phyloP scores from a whole-genome alignment of 2,797 vertebrate species.

The Esox masquinongy region DNA sequence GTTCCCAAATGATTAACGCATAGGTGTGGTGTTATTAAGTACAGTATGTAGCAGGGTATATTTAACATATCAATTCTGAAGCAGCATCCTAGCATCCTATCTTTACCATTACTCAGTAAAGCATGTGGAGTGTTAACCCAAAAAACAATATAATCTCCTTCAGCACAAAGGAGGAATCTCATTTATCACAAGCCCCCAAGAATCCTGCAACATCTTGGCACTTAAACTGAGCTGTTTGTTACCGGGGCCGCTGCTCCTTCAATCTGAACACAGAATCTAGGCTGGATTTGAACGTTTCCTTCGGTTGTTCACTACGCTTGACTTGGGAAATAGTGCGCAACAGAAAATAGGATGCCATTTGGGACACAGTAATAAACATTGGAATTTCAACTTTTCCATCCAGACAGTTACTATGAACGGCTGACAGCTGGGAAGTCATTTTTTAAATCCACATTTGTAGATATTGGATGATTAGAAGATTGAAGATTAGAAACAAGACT shows the following conservation, averaged over 20 bases:
- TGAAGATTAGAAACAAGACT: background rate
- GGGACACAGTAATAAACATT: background rate
- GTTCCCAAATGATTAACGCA: background rate
- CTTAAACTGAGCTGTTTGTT: conserved; percentile 28
- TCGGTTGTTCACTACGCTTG: background rate
- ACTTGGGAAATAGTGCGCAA: background rate
- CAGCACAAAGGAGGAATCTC: conserved; percentile 62
- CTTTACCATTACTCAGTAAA: conserved; percentile 19
- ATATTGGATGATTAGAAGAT: background rate
- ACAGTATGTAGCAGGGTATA: background rate
- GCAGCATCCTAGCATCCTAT: background rate
- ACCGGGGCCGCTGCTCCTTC: conserved; percentile 17
- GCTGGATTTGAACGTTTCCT: conserved; percentile 6
- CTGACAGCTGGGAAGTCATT: background rate
- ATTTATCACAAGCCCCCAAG: conserved; percentile 68
- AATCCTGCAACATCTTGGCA: conserved; percentile 31
- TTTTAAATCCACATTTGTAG: background rate
- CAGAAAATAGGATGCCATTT: background rate
- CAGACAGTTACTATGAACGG: conserved; percentile 6
- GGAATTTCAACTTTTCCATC: conserved; percentile 2
- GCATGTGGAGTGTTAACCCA: conserved; percentile 57
- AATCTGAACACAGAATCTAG: conserved; percentile 28
- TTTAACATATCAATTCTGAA: background rate
- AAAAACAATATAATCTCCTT: conserved; percentile 73
- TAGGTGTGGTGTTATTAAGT: background rate